A percentile compares a stretch with the other conserved stretches of the same genome.
These are phyloP conservation scores for Hippocampus kuda DNA, from an alignment of 2,797 vertebrate genomes.

Conservation along the genomic window DNA sequence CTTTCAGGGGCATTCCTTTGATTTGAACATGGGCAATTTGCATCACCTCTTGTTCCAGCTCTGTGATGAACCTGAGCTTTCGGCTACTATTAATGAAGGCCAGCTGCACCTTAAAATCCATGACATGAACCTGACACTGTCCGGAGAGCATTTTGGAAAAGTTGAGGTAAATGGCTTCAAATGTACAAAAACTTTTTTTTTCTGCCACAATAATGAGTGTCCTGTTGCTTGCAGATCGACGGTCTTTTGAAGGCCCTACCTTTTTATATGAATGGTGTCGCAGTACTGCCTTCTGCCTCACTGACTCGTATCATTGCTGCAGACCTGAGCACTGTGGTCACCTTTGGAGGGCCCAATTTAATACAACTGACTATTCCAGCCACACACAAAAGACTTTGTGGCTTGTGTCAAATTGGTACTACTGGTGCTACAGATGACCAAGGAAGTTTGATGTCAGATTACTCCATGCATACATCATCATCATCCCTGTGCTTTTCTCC, in stretches of 20 bases:
- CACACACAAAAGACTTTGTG: constrained; percentile 19
- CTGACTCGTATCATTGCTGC: constrained; percentile 12
- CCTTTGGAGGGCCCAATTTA: constrained; percentile 24
- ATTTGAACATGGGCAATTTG: constrained; percentile 38
- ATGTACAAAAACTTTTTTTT: background rate
- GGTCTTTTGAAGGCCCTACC: constrained; percentile 16
- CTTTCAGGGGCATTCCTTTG: constrained; percentile 35
- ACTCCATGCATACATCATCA: constrained; percentile 15
- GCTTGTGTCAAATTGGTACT: constrained; percentile 19
- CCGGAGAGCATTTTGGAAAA: constrained; percentile 15
- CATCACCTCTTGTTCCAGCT: constrained; percentile 24
- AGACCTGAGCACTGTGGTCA: constrained; percentile 24
- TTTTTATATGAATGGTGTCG: constrained; percentile 10
- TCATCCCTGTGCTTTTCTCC: constrained; percentile 24
- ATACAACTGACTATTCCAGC: constrained; percentile 21
- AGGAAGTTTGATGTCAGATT: background rate
- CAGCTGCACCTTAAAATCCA: constrained; percentile 21
- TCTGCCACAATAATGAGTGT: background rate
- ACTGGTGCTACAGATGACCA: constrained; percentile 4
- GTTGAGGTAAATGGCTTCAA: constrained; percentile 34
- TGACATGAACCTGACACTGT: constrained; percentile 18
- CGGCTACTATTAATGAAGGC: constrained; percentile 41
- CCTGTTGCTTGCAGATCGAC: constrained; percentile 18
- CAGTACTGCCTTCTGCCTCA: constrained; percentile 11
- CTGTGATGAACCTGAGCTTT: constrained; percentile 14